phyloP scores from a whole-genome alignment of 1,140 invertebrate species.

The Bombyx mandarina region DNA sequence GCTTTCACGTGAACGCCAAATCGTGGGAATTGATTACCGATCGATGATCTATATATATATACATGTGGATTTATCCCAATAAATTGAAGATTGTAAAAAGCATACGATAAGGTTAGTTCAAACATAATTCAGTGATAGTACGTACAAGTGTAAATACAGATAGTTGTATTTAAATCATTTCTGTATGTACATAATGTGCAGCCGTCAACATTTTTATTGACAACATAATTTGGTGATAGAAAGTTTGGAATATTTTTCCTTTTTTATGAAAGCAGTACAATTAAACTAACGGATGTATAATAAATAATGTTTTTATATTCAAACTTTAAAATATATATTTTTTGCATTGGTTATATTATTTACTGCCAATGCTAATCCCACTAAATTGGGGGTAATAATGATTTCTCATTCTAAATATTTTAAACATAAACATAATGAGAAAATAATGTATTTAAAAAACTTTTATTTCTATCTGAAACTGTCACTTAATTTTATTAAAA shows the following conservation, averaged over 20 bases:
- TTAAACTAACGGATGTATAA: too few species aligned
- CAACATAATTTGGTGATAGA: too few species aligned
- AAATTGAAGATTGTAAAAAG: slow-evolving; percentile 23
- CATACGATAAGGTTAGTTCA: slow-evolving; percentile 23
- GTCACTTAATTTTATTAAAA: not conserved
- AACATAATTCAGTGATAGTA: slow-evolving; percentile 7
- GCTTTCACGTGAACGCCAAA: slow-evolving; percentile 40
- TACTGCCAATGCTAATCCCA: not conserved
- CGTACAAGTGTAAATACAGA: slow-evolving; percentile 5
- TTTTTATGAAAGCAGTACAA: too few species aligned
- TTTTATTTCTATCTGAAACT: not conserved
- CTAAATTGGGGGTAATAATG: not conserved
- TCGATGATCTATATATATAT: slow-evolving; percentile 27
- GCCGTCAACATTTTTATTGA: too few species aligned
- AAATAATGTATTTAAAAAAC: too few species aligned
- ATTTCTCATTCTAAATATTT: not conserved
- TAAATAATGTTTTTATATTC: too few species aligned
- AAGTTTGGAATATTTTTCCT: too few species aligned
- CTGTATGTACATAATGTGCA: too few species aligned
- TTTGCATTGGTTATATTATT: too few species aligned
- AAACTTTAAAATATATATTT: too few species aligned
- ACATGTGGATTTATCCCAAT: slow-evolving; percentile 21
- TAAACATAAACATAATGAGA: not conserved
- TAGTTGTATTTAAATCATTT: not conserved
- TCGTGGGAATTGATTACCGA: slow-evolving; percentile 43